Conservation (phyloP, 2,888 invertebrate genomes). For the Drosophila gaucha region DNA sequence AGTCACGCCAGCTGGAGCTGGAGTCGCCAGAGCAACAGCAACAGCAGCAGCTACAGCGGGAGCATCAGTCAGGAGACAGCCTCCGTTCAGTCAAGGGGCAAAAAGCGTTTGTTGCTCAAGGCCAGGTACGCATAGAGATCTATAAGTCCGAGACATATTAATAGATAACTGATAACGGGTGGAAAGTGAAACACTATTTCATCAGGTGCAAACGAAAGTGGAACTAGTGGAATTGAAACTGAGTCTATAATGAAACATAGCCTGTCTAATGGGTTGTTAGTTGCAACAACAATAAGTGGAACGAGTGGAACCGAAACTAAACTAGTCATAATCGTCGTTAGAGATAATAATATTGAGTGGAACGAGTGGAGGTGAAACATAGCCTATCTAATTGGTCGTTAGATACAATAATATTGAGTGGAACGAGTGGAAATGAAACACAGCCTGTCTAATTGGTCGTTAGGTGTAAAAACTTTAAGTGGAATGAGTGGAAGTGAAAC, state of each 20-base stretch:
- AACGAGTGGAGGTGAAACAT: background rate
- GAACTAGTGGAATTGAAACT: no score
- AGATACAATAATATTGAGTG: background rate
- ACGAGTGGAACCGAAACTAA: no score
- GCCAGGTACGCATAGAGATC: conserved; percentile 27
- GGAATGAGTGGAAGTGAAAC: background rate
- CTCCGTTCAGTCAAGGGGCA: background rate
- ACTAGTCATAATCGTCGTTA: background rate
- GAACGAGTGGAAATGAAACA: background rate
- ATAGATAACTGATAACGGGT: background rate
- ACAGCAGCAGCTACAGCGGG: conserved; percentile 5
- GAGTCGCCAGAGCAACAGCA: conserved; percentile 9
- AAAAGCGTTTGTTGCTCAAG: conserved; percentile 27
- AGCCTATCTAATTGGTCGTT: no score
- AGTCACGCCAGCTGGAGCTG: conserved; percentile 12
- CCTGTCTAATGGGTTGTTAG: no score
- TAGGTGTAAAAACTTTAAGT: background rate
- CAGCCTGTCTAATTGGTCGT: no score
- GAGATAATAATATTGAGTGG: background rate
- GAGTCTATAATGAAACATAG: no score
- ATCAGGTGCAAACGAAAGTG: no score
- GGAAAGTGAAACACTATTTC: background rate
- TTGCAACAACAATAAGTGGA: no score
- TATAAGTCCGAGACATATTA: background rate
- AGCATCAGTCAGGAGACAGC: background rate